These are phyloP conservation scores for Rapana venosa DNA, from an alignment of 2,888 invertebrate genomes.

Conservation along the genomic window DNA sequence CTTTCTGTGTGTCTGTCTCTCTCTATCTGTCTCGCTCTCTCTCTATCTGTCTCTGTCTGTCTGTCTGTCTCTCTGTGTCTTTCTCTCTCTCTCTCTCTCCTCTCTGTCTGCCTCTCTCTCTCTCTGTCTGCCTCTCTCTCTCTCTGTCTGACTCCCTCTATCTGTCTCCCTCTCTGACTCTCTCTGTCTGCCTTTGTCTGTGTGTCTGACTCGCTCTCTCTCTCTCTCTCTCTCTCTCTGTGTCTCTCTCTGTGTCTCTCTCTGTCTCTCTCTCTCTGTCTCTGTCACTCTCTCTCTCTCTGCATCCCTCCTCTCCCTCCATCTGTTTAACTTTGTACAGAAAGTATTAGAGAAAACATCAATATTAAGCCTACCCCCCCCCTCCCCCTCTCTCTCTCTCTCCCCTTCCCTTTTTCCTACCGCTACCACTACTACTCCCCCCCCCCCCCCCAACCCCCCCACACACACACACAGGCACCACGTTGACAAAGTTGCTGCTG, in stretches of 20 bases:
- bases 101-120: background rate
- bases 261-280: conserved; percentile 1
- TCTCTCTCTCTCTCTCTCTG: background rate
- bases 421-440: no score
- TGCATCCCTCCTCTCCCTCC: no score
- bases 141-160: background rate
- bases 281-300: background rate
- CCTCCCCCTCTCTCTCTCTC: no score
- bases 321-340: no score
- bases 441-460: no score
- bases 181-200: background rate
- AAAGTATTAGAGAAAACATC: no score
- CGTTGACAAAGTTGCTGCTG: no score
- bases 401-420: no score
- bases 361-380: no score
- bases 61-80: background rate
- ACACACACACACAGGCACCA: no score
- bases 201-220: background rate
- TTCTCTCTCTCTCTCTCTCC: background rate
- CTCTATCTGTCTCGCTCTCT: no score
- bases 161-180: background rate
- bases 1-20: no score
- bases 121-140: background rate
- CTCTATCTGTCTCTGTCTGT: background rate
- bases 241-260: background rate